Evolutionary conservation across 2,113 vertebrate species (phyloP), one percentile per base, ranked within the genome.

Genomic region (Caranx melampygus): DNA sequence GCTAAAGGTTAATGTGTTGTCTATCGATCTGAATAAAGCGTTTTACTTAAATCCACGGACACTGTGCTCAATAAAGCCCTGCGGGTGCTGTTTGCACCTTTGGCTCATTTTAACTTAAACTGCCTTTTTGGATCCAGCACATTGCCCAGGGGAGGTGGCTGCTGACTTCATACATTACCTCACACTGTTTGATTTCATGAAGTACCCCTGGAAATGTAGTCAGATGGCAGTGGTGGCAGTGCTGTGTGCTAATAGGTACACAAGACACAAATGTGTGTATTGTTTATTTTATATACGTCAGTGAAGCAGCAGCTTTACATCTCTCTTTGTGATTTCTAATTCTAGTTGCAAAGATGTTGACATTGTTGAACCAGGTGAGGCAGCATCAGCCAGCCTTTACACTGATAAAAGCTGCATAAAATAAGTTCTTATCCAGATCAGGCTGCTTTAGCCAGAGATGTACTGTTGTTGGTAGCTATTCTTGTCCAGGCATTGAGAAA

Each of bases 1-100:
- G 85, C 83, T 83, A 93, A 93, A 94, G 94, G 92, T 93, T 94
- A 94, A 95, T 92, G 89, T 90, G 91, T 87, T 87, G 84, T 85
- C 75, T 73, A 94, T 94, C 21, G 93, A 94, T 92, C 89, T 81
- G 77, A 92, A 91, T 90, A 71, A 91, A 85, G 71, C 84, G 84
- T 93, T 94, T 93, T 93, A 93, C 91, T 92, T 89, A 91, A 91
- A 82, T 89, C 72, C 34, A 21, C 75, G 74, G 57, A 81, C 71
- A 57, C 73, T 69, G 34, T 54, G 78, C 82, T 89, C 76, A 83
- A 82, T 83, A 79, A 87, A 83, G 62, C 75, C 89, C 85, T n/a
- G 35, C 21, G 68, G 88, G 62, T 60, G 72, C 73, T n/a, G 52
- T 82, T 51, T 76, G 77, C 64, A 59, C 77, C 57, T 77, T 70